phyloP scores from a whole-genome alignment of 1,140 invertebrate genomes.

The Drosophila sp. region DNA sequence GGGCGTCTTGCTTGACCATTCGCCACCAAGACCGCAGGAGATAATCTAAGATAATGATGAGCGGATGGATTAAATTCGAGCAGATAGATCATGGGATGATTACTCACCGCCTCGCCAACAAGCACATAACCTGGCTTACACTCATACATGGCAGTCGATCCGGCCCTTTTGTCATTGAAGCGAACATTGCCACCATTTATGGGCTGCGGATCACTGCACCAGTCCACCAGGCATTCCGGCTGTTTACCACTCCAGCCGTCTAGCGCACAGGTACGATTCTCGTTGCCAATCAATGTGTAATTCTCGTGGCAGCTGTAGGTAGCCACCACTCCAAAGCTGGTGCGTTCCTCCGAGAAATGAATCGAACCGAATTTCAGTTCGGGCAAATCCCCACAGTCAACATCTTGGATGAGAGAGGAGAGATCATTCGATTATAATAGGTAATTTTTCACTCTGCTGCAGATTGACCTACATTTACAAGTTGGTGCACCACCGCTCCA shows the following conservation, averaged over 20 bases:
- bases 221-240: conserved; percentile 92
- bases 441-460: not conserved
- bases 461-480: conserved; percentile 90
- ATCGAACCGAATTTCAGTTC: conserved; percentile 90
- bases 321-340: conserved; percentile 90
- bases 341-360: conserved; percentile 86
- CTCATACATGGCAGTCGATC: conserved; percentile 90
- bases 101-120: conserved; percentile 89
- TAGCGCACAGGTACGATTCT: conserved; percentile 89
- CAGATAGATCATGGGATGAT: not conserved
- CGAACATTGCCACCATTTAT: conserved; percentile 89
- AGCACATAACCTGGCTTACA: conserved; percentile 94
- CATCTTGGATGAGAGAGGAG: conserved; percentile 84
- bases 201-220: conserved; percentile 91
- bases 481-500: conserved; percentile 91
- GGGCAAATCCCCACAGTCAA: conserved; percentile 90
- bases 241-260: conserved; percentile 92
- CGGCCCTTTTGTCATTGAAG: conserved; percentile 88
- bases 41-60: conserved; percentile 85
- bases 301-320: conserved; percentile 92
- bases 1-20: conserved; percentile 91
- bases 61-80: not conserved
- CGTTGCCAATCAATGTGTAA: conserved; percentile 91
- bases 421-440: not conserved
- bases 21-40: conserved; percentile 91